phyloP scores from a whole-genome alignment of 2,797 vertebrate genomes.

The Sparidentex hasta region DNA sequence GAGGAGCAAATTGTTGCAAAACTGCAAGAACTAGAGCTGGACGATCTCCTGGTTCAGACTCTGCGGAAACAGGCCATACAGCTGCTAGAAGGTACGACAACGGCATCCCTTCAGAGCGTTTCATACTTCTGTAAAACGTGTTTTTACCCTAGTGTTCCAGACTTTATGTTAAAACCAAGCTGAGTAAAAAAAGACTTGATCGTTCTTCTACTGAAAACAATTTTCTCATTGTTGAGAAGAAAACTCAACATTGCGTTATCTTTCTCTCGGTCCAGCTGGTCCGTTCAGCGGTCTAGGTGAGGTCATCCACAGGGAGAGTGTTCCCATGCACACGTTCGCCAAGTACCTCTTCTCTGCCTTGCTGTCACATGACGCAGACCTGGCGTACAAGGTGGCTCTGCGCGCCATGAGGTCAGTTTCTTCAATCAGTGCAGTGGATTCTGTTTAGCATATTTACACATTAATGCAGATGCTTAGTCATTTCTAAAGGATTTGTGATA shows the following conservation, averaged over 20 bases:
- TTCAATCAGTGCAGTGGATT: background rate
- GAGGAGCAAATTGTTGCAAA: conserved; percentile 96
- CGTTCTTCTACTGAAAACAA: no score
- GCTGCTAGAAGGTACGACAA: conserved; percentile 91
- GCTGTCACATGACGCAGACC: conserved; percentile 94
- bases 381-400: conserved; percentile 96
- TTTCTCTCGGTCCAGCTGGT: conserved; percentile 85
- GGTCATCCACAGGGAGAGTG: conserved; percentile 97
- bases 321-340: conserved; percentile 99
- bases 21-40: conserved; percentile 96
- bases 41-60: conserved; percentile 92
- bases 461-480: background rate
- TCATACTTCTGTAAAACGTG: background rate
- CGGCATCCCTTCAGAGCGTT: background rate
- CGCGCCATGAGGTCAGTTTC: conserved; percentile 95
- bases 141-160: background rate
- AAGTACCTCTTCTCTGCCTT: conserved; percentile 98
- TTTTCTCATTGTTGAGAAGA: no score
- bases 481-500: background rate
- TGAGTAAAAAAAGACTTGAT: background rate
- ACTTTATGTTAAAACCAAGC: background rate
- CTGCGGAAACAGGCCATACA: conserved; percentile 94
- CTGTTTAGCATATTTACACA: conserved; percentile 2
- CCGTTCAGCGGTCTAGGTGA: conserved; percentile 97
- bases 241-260: background rate